Percentiles rank a stretch among this genome's conserved stretches.
phyloP scores from a whole-genome alignment of 2,113 vertebrate species.

The Xiphias gladius region DNA sequence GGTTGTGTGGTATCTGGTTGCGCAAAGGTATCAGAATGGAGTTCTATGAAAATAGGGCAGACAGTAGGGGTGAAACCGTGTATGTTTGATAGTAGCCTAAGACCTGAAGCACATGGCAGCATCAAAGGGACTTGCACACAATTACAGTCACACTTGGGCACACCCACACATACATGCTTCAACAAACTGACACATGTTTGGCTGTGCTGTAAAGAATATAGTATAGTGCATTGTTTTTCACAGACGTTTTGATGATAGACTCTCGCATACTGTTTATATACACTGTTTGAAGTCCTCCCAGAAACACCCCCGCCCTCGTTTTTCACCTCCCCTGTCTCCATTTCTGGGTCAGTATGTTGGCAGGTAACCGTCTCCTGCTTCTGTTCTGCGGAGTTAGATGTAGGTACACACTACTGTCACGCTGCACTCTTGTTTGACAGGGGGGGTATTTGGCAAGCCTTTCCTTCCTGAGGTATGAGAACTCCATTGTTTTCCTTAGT shows the following conservation, averaged over 20 bases:
- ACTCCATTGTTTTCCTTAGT: constrained; percentile 62
- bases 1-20: neutral
- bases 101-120: constrained; percentile 60
- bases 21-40: constrained; percentile 16
- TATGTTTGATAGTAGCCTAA: constrained; percentile 48
- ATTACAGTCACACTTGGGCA: constrained; percentile 52
- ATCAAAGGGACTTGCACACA: constrained; percentile 73
- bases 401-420: constrained; percentile 50
- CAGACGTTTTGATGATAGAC: constrained; percentile 48
- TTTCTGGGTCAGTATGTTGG: constrained; percentile 75
- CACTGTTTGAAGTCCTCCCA: constrained; percentile 66
- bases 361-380: constrained; percentile 51
- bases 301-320: constrained; percentile 10
- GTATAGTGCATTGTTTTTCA: constrained; percentile 58
- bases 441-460: constrained; percentile 55
- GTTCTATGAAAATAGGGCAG: constrained; percentile 39
- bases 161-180: constrained; percentile 64
- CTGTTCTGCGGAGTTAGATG: constrained; percentile 42
- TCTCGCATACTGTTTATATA: constrained; percentile 54
- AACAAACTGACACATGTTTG: constrained; percentile 66
- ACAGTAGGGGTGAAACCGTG: constrained; percentile 20
- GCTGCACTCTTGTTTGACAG: constrained; percentile 42
- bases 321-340: constrained; percentile 52
- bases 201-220: constrained; percentile 48
- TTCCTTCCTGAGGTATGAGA: constrained; percentile 68